These are phyloP conservation scores for Leucophenga maculata DNA, from an alignment of 2,888 invertebrate genomes.

Conservation along the genomic window DNA sequence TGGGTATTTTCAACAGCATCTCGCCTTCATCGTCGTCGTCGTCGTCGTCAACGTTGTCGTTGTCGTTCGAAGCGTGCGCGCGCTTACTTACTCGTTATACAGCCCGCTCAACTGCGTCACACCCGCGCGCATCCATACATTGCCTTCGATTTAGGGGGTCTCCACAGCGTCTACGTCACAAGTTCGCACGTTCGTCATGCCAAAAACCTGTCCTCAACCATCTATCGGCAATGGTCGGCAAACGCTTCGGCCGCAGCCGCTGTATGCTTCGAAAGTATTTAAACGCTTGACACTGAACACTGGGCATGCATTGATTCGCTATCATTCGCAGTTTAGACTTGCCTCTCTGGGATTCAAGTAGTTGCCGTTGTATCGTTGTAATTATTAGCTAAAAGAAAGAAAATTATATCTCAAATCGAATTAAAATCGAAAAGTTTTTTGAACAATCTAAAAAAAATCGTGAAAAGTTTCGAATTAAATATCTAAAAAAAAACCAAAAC, in stretches of 20 bases:
- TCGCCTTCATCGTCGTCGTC: not conserved
- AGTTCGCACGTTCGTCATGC: slow-evolving; percentile 56
- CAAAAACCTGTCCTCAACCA: slow-evolving; percentile 54
- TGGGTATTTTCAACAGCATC: slow-evolving; percentile 11
- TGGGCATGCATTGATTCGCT: slow-evolving; percentile 81
- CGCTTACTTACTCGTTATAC: not conserved
- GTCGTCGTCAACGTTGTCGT: not conserved
- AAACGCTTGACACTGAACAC: slow-evolving; percentile 78
- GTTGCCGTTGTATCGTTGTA: slow-evolving; percentile 70
- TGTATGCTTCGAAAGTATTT: slow-evolving; percentile 73
- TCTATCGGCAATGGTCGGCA: slow-evolving; percentile 36
- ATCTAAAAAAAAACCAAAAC: slow-evolving; percentile 18
- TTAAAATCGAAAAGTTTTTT: slow-evolving; percentile 40
- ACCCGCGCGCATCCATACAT: not conserved
- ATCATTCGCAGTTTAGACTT: slow-evolving; percentile 79
- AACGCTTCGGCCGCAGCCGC: slow-evolving; percentile 35
- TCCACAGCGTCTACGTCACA: slow-evolving; percentile 53
- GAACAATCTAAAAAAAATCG: slow-evolving; percentile 31
- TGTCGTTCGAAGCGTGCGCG: slow-evolving; percentile 12
- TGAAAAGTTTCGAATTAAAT: slow-evolving; percentile 50
- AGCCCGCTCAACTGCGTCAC: not conserved
- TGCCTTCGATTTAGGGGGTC: slow-evolving; percentile 16
- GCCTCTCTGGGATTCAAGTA: slow-evolving; percentile 70
- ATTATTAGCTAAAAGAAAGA: slow-evolving; percentile 64
- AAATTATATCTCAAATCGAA: slow-evolving; percentile 36